phyloP scores from a whole-genome alignment of 2,113 vertebrate genomes.

The Lynx canadensis region DNA sequence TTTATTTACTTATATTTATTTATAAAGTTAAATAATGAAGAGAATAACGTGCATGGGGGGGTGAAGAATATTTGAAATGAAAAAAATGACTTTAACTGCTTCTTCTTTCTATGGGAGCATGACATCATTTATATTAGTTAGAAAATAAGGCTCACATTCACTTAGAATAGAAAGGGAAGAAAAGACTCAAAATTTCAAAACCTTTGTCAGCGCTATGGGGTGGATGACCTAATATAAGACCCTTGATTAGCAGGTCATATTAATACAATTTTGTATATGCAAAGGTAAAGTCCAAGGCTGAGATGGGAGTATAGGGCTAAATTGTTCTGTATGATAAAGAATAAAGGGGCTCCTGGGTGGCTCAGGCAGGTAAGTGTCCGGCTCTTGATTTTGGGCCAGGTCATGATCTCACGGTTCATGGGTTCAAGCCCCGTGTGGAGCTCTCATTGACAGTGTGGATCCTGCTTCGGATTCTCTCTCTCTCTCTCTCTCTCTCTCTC shows the following conservation, averaged over 20 bases:
- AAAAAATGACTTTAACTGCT: not conserved
- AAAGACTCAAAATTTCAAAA: not conserved
- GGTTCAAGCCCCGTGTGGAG: no score
- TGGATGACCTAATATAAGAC: not conserved
- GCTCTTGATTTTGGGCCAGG: no score
- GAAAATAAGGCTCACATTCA: not conserved
- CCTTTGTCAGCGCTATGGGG: not conserved
- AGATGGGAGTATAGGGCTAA: not conserved
- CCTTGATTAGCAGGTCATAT: not conserved
- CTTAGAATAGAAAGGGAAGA: not conserved
- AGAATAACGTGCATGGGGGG: not conserved
- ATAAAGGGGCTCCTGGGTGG: not conserved
- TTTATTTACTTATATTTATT: no score
- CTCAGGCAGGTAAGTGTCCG: no score
- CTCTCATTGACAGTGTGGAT: no score
- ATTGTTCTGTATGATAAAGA: not conserved
- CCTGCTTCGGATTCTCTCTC: no score
- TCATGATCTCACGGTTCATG: no score
- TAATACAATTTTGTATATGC: not conserved
- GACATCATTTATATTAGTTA: not conserved
- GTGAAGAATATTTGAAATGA: not conserved
- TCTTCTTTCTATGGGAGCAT: not conserved
- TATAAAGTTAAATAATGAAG: not conserved
- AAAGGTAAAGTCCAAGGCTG: not conserved
- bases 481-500: no score